A percentile compares a stretch with the other conserved stretches of the same genome.
Evolutionary conservation across 2,888 invertebrate species (phyloP).

Genomic region (Sarcophaga variegata): DNA sequence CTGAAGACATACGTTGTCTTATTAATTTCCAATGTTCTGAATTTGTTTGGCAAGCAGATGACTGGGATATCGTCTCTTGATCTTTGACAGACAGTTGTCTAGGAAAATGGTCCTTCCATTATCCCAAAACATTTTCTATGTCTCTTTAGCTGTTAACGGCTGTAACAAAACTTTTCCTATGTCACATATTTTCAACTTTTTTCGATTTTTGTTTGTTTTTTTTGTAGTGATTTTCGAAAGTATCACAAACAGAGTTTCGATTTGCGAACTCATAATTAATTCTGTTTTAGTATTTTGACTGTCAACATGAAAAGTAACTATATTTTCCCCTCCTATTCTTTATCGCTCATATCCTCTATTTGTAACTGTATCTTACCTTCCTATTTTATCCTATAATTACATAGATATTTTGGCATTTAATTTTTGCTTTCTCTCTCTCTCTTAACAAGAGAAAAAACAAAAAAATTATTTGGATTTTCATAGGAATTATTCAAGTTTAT

Average conservation of each 20-base stretch:
- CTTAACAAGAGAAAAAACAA: too few relatives aligned
- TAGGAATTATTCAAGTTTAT: neutral
- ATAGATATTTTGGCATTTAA: neutral
- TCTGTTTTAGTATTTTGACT: constrained; percentile 30
- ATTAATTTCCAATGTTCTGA: too few relatives aligned
- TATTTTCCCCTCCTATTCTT: neutral
- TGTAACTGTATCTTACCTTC: neutral
- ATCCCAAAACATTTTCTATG: too few relatives aligned
- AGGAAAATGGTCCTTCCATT: neutral
- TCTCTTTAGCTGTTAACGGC: neutral
- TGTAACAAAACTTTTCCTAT: neutral
- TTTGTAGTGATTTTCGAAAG: neutral
- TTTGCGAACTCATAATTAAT: constrained; percentile 53
- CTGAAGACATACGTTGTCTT: too few relatives aligned
- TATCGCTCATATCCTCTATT: too few relatives aligned
- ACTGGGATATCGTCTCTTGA: too few relatives aligned
- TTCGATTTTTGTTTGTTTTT: too few relatives aligned
- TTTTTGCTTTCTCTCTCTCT: neutral
- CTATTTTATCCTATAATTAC: too few relatives aligned
- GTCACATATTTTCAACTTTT: neutral
- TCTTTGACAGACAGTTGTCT: too few relatives aligned
- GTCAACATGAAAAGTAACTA: constrained; percentile 37
- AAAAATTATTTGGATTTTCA: neutral
- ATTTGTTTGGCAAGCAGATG: too few relatives aligned
- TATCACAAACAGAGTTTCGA: constrained; percentile 35